Evolutionary conservation across 2,113 vertebrate species (phyloP).

Genomic region (Myiozetetes cayanensis): DNA sequence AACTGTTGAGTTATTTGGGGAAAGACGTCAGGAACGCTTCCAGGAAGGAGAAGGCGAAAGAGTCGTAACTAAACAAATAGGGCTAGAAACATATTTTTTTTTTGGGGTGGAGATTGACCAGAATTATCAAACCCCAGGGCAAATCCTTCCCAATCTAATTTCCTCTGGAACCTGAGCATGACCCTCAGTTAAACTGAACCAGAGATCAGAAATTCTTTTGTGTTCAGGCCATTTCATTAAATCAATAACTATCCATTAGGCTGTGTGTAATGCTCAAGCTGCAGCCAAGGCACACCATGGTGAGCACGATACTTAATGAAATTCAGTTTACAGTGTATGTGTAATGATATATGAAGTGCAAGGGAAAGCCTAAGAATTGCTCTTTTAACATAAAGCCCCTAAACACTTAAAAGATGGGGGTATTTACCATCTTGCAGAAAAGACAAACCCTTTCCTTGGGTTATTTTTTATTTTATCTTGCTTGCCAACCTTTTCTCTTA

Average conservation of each 20-base stretch:
- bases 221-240: background rate
- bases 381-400: background rate
- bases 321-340: background rate
- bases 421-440: background rate
- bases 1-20: conserved; percentile 41
- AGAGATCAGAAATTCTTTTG: conserved; percentile 12
- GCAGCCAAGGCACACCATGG: background rate
- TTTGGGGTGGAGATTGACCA: background rate
- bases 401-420: background rate
- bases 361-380: background rate
- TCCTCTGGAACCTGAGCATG: background rate
- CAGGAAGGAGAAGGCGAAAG: background rate
- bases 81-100: background rate
- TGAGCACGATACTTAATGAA: background rate
- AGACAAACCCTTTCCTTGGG: background rate
- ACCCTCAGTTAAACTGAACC: background rate
- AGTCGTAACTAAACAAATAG: background rate
- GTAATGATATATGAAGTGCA: background rate
- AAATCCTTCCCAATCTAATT: background rate
- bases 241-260: background rate
- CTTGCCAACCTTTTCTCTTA: background rate
- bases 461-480: background rate
- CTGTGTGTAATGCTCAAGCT: background rate
- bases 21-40: conserved; percentile 29
- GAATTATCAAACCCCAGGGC: background rate